Base-by-base conservation (phyloP, 1,140 invertebrate genomes). In the Tetramorium alpestre region DNA sequence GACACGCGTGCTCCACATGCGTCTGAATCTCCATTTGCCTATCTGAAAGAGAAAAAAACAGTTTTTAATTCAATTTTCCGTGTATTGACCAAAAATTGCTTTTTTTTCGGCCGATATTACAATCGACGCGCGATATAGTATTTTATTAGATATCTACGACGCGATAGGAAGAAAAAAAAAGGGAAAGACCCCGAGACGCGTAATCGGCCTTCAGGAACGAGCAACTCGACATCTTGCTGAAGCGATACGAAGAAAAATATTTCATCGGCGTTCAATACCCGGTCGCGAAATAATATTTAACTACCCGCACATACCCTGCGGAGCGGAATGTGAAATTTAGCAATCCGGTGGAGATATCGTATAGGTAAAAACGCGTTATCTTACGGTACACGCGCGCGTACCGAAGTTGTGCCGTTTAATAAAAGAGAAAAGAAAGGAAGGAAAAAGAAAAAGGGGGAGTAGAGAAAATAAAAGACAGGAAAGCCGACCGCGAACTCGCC, bases 211-310 rank as follows among this genome's bases (percentile, higher is more conserved):
- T 69, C 41, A 10, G n/a, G 28, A 44, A 7, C 44, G 16, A 56
- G 22, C 77, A 33, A 16, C 22, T 70, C 22, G 67, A 58, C 65
- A 81, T 70, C 38, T n/a, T 16, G 22, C 38, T 22, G 49, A 56
- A 44, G 47, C 78, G 78, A 81, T 28, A 11, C 22, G 22, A 72
- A 44, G 78, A 44, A 41, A 72, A 81, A 81, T 69, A 81, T 81
- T 72, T 51, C 28, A 33, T 51, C 28, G 18, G 7, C 2, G 67
- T 82, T 47, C 67, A n/a, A 73, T 72, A 73, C 25, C 41, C 3
- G 8, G 25, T 8, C 41, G 41, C 54, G 54, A 73, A 72, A 82
- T 73, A 82, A 82, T 72, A 82, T 82, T 82, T 82, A 58, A 73
- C 51, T 22, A 28, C 16, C 16, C 41, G 75, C 56, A 33, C 18